These are phyloP conservation scores for Patella vulgata DNA, from an alignment of 1,140 invertebrate species.

Conservation along the genomic window DNA sequence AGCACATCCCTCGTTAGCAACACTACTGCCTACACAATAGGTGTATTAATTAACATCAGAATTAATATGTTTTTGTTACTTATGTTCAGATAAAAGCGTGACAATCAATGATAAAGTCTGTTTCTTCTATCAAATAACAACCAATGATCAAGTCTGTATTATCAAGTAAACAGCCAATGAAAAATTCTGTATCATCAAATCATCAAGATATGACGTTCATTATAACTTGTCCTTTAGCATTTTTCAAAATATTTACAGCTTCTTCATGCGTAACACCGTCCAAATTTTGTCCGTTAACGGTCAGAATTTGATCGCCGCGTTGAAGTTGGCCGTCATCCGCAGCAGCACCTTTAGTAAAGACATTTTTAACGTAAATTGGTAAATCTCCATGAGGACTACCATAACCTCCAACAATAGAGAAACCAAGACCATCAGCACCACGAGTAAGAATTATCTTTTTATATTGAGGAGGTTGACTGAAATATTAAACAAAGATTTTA, in stretches of 20 bases:
- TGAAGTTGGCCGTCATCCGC: conserved; percentile 75
- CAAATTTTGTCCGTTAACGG: conserved; percentile 70
- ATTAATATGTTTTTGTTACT: too few species aligned
- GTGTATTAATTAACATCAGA: too few species aligned
- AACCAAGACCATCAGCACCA: conserved; percentile 80
- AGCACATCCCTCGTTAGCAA: too few species aligned
- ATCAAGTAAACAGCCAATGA: too few species aligned
- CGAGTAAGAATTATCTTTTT: conserved; percentile 75
- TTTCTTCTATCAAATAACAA: too few species aligned
- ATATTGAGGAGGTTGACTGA: conserved; percentile 48
- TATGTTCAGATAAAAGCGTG: too few species aligned
- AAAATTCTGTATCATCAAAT: too few species aligned
- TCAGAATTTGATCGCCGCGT: conserved; percentile 73
- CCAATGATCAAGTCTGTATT: too few species aligned
- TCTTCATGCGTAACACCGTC: conserved; percentile 74
- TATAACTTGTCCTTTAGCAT: conserved; percentile 70
- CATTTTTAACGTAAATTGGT: conserved; percentile 85
- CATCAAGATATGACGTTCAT: conserved; percentile 67
- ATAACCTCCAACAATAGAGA: conserved; percentile 83
- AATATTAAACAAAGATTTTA: too few species aligned
- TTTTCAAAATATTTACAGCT: conserved; percentile 73
- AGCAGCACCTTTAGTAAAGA: conserved; percentile 80
- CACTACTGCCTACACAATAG: too few species aligned
- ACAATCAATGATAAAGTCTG: too few species aligned
- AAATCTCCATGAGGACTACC: conserved; percentile 80